Base-by-base conservation (phyloP, 2,888 invertebrate genomes). In the Sinohyriopsis cumingii region DNA sequence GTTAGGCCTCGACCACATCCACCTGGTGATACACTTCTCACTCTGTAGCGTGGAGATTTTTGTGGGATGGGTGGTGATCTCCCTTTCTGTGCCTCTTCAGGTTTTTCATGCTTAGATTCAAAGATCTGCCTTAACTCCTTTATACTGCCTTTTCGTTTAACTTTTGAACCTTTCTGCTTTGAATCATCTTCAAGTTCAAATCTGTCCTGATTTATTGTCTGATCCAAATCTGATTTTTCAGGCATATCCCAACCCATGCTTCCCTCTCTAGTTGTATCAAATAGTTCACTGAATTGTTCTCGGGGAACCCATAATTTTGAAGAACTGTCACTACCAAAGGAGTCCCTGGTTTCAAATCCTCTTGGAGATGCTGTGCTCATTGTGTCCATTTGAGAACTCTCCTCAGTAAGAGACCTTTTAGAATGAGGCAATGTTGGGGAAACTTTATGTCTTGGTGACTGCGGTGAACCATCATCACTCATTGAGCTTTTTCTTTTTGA, bases 81-180 rank as follows among this genome's bases (percentile, higher is more conserved):
- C 45, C 66, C 56, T 18, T 65, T 28, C 9, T 72, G 25, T 53
- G 54, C 22, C 20, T 59, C 28, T 19, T 62, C 61, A 24, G 65
- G 54, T 62, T 74, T 72, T 63, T 75, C 76, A 59, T 76, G 75
- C 71, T 82, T 82, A 59, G 75, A 77, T 74, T 87, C 86, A 73
- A 87, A 87, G 59, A 84, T 78, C 67, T 84, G 81, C 66, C 78
- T 77, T 53, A 87, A 70, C 72, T 87, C 87, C 68, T 86, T 86
- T 66, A 87, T 87, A 77, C 87, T 87, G n/a, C 84, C 86, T 62
- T 83, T 74, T 12, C 86, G 76, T 72, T 86, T 82, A 61, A 81
- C 77, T 63, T 78, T 75, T 45, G 78, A 72, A 24, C 75, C 69
- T 56, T 68, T 70, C 68, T 67, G 67, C 63, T 67, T 68, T 55